Evolutionary conservation across 35 echinoderm and acorn worm species (phyloP).

Genomic region (Heliocidaris tuberculata): DNA sequence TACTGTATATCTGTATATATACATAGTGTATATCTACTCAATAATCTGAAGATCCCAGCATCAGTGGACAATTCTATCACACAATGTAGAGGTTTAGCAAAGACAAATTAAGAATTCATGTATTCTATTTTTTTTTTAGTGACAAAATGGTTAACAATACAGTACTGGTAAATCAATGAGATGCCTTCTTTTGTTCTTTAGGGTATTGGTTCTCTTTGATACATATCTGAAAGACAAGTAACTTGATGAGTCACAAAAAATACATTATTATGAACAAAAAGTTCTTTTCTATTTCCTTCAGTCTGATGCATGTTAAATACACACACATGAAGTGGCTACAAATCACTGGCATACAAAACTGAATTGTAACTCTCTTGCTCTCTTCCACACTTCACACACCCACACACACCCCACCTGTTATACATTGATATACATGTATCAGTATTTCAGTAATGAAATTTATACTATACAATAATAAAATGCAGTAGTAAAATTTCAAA

Average conservation of each 20-base stretch:
- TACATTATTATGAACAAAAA: not conserved
- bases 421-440: not conserved
- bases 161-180: too few species aligned
- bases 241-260: not conserved
- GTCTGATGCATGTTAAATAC: not conserved
- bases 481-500: not conserved
- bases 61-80: not conserved
- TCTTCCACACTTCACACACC: too few species aligned
- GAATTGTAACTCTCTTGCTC: not conserved
- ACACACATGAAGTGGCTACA: not conserved
- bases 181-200: too few species aligned
- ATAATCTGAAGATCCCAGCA: not conserved
- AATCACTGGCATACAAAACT: not conserved
- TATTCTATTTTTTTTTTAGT: too few species aligned
- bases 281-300: not conserved
- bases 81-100: not conserved
- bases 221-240: not conserved
- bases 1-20: too few species aligned
- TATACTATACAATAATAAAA: not conserved
- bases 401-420: not conserved
- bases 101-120: too few species aligned
- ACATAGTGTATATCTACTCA: not conserved
- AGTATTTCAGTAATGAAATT: slow-evolving; percentile 3
- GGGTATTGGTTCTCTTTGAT: not conserved
- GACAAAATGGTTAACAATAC: too few species aligned